Percentiles rank a stretch among this genome's conserved stretches.
These are phyloP conservation scores for Erpornis zantholeuca DNA, from an alignment of 2,113 vertebrate genomes.

Conservation along the genomic window DNA sequence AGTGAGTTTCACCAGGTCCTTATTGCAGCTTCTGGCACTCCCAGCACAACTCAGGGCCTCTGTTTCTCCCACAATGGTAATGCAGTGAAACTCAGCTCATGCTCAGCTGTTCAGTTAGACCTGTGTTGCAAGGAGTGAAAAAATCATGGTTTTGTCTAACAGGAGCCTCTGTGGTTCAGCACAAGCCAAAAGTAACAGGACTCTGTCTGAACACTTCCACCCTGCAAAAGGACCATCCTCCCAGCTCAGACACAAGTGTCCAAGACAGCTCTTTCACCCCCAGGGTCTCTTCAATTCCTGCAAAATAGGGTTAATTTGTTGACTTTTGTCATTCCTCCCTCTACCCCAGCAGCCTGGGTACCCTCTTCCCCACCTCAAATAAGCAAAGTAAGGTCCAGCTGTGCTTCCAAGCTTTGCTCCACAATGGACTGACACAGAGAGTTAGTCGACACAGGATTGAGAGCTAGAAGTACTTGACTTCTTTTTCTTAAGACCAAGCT, in stretches of 20 bases:
- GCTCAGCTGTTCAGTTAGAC: not conserved
- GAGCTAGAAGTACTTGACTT: not conserved
- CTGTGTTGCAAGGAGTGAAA: not conserved
- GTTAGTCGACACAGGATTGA: not conserved
- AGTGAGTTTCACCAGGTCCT: not conserved
- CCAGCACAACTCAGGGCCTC: not conserved
- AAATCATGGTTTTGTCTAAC: not conserved
- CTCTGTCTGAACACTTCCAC: not conserved
- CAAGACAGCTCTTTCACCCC: not conserved
- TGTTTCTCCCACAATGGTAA: not conserved
- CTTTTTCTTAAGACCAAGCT: conserved; percentile 1
- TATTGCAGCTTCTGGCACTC: not conserved
- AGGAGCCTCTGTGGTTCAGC: not conserved
- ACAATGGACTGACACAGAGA: not conserved
- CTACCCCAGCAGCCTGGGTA: not conserved
- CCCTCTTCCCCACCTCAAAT: not conserved
- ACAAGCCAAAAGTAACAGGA: not conserved
- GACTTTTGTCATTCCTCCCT: not conserved
- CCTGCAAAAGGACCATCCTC: not conserved
- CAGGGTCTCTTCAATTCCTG: not conserved
- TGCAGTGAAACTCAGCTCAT: not conserved
- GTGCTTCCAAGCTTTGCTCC: not conserved
- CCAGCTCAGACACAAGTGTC: not conserved
- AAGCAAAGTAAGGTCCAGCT: not conserved
- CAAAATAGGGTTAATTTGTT: not conserved